Percentiles rank a stretch among this genome's conserved stretches.
phyloP scores from a whole-genome alignment of 2,888 invertebrate genomes.

The Lomographa bimaculata region DNA sequence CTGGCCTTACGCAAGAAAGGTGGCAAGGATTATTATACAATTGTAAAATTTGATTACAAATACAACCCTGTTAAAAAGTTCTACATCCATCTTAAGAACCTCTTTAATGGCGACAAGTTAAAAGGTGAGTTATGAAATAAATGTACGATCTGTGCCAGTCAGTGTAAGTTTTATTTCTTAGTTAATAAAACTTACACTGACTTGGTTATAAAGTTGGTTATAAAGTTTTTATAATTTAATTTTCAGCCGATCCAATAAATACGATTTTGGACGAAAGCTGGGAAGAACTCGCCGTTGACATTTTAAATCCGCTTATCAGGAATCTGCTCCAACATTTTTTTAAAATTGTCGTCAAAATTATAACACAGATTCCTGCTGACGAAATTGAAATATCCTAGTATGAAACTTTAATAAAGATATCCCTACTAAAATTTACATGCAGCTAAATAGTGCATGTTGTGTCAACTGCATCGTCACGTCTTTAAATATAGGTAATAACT shows the following conservation, averaged over 20 bases:
- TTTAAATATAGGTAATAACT: no score
- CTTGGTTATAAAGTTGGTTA: no score
- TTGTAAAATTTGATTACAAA: slow-evolving; percentile 38
- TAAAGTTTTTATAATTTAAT: no score
- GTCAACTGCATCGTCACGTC: no score
- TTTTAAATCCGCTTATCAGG: slow-evolving; percentile 44
- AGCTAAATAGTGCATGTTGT: no score
- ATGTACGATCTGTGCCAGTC: neutral
- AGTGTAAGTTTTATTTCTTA: slow-evolving; percentile 3
- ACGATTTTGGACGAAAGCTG: slow-evolving; percentile 38
- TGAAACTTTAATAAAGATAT: no score
- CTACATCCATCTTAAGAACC: slow-evolving; percentile 36
- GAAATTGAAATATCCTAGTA: slow-evolving; percentile 36
- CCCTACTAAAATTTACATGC: no score
- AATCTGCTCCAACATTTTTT: slow-evolving; percentile 24
- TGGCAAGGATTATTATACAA: slow-evolving; percentile 44
- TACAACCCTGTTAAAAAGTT: slow-evolving; percentile 40
- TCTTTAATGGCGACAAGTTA: slow-evolving; percentile 44
- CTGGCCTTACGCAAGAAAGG: no score
- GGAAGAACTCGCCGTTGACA: slow-evolving; percentile 38
- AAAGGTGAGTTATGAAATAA: slow-evolving; percentile 30
- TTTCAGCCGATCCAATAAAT: slow-evolving; percentile 45
- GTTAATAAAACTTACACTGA: no score
- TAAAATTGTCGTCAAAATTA: slow-evolving; percentile 22
- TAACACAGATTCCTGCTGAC: slow-evolving; percentile 22